These are phyloP conservation scores for Peromyscus eremicus DNA, from an alignment of 2,797 vertebrate species.

Conservation along the genomic window DNA sequence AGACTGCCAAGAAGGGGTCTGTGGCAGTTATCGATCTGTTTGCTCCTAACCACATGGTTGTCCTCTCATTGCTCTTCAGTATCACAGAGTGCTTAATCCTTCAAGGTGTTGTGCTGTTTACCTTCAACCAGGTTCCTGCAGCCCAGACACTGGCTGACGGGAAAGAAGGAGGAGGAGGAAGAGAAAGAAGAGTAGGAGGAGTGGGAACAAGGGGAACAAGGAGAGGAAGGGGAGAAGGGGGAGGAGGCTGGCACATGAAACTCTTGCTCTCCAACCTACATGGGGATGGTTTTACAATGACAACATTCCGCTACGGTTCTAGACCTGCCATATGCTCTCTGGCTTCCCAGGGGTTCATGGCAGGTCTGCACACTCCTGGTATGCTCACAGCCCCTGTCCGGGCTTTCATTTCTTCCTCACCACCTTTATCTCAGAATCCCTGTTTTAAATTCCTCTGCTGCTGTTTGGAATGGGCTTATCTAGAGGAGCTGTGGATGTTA, in stretches of 20 bases:
- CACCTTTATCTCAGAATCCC: not conserved
- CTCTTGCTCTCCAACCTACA: not conserved
- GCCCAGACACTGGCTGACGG: not conserved
- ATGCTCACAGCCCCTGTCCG: not conserved
- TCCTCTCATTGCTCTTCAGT: not conserved
- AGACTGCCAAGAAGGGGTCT: conserved; percentile 29
- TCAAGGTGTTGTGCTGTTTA: not conserved
- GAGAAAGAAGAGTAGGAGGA: not conserved
- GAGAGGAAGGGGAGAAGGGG: not conserved
- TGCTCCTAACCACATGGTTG: not conserved
- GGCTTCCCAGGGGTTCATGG: not conserved
- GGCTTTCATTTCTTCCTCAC: not conserved
- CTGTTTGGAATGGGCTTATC: conserved; percentile 39
- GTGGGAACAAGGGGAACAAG: not conserved
- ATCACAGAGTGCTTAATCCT: not conserved
- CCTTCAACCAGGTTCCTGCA: not conserved
- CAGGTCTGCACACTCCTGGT: not conserved
- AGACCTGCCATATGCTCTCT: not conserved
- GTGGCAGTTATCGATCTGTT: not conserved
- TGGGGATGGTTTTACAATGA: not conserved
- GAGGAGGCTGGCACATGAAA: not conserved
- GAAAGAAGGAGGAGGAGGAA: not conserved
- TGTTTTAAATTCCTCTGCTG: not conserved
- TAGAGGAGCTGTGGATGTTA: not conserved
- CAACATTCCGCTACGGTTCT: not conserved